Conservation (phyloP, 1,140 invertebrate genomes). For the Batillaria attramentaria region DNA sequence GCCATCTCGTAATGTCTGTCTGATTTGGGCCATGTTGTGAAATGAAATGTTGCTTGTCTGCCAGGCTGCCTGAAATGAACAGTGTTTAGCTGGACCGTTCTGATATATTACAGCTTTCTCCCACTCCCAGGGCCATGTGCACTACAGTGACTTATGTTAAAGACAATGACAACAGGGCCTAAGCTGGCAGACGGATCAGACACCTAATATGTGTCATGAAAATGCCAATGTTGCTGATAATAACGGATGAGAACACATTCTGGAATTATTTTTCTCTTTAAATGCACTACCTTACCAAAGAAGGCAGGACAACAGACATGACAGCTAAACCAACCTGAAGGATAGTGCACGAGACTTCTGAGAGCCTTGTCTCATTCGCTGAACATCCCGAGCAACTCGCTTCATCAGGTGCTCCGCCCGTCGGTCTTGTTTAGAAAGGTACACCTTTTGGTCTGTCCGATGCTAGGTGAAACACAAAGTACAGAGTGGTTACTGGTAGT, state of each 20-base stretch:
- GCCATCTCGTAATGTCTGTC: too few relatives aligned
- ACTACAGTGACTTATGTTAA: too few relatives aligned
- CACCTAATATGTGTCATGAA: too few relatives aligned
- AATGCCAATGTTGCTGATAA: background rate
- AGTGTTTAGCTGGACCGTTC: too few relatives aligned
- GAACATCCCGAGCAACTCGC: conserved; percentile 76
- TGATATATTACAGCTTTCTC: too few relatives aligned
- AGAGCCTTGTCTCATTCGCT: conserved; percentile 89
- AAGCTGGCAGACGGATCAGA: too few relatives aligned
- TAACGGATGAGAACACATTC: background rate
- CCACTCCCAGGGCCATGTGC: too few relatives aligned
- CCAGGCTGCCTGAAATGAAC: too few relatives aligned
- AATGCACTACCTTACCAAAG: background rate
- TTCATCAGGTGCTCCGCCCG: conserved; percentile 61
- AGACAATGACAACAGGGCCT: too few relatives aligned
- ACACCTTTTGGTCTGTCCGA: conserved; percentile 24
- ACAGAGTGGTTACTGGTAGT: background rate
- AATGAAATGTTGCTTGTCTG: too few relatives aligned
- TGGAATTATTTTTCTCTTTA: background rate
- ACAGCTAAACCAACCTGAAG: conserved; percentile 81
- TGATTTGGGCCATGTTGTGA: too few relatives aligned
- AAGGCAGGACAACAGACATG: background rate
- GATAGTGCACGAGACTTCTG: conserved; percentile 91
- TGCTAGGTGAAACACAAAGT: too few relatives aligned
- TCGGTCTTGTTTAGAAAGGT: conserved; percentile 56